These are phyloP conservation scores for Liparis tanakae DNA, from an alignment of 2,797 vertebrate genomes.

Conservation along the genomic window DNA sequence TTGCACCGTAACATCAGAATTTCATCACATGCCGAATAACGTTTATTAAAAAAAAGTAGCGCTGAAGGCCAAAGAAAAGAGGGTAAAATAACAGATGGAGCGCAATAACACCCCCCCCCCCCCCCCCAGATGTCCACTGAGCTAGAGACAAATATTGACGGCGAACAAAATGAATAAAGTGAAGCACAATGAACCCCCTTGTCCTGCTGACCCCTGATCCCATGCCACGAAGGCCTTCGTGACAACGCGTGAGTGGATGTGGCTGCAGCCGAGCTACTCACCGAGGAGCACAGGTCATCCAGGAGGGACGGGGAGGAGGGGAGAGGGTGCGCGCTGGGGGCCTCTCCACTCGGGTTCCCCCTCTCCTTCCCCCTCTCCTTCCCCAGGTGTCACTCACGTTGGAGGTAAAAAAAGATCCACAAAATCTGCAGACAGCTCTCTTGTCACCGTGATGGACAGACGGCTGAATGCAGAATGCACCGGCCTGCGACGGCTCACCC, in stretches of 20 bases:
- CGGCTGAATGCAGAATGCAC: conserved; percentile 4
- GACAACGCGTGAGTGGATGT: conserved; percentile 12
- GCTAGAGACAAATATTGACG: conserved; percentile 10
- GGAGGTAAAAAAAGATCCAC: conserved; percentile 61
- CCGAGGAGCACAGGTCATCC: conserved; percentile 66
- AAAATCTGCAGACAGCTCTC: conserved; percentile 37
- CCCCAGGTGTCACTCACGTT: conserved; percentile 58
- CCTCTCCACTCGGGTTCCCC: conserved; percentile 50
- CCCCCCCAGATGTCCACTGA: not conserved
- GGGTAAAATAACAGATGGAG: conserved; percentile 3
- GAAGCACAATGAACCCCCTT: not conserved
- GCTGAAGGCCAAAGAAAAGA: not conserved
- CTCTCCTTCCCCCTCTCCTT: conserved; percentile 44
- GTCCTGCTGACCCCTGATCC: conserved; percentile 31
- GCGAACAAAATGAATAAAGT: not conserved
- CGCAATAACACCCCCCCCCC: not conserved
- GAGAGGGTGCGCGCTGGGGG: conserved; percentile 31
- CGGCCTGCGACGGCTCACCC: conserved; percentile 48
- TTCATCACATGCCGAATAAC: not conserved
- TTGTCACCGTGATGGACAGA: conserved; percentile 39
- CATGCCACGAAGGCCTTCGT: not conserved
- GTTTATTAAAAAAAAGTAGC: not conserved
- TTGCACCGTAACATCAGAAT: not conserved
- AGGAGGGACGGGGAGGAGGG: conserved; percentile 3
- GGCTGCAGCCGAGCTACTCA: conserved; percentile 66